Base-by-base conservation (phyloP, 2,113 vertebrate species). In the Montifringilla adamsi region DNA sequence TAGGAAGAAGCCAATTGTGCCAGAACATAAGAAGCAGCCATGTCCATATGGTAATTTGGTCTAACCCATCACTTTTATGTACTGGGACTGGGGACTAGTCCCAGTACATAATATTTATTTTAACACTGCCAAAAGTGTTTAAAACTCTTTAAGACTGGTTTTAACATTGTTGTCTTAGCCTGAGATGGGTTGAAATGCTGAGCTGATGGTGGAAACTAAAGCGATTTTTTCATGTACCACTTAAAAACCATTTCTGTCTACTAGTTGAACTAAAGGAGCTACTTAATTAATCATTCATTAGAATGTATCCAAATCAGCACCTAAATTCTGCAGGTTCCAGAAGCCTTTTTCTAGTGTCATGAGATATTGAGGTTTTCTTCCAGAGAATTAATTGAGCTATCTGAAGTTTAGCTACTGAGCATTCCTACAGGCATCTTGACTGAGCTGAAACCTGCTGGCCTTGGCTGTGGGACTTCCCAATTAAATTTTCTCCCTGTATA, bases 11-110 rank as follows among this genome's bases (percentile, higher is more conserved):
- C 99, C 99, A 22, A 97, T 99, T 74, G 97, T 99, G 87, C 99
- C 99, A 15, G 99, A 99, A 95, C 99, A 99, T 97, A 99, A 99
- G 97, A 99, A 99, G 86, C 99, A 99, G 93, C 99, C 99, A 0
- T 99, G 99, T 96, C 99, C 99, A 68, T 99, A 99, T 3, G 99
- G 99, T 99, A 98, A 98, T 75, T 95, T 78, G 58, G 69, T 92
- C 94, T 96, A 66, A 66, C 50, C 41, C 41, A 22, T 43, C 49
- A 16, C 7, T 60, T 72, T 87, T 72, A 50, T 60, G 9, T 44
- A 26, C 50, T 90, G 47, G 37, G 52, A 17, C 37, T 84, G 44
- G 37, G 28, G 11, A 77, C 37, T 37, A 37, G 37, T 37, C 37
- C 37, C 37, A 37, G 37, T 37, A 37, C 37, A 37, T 37, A 37